Percentiles rank a stretch among this genome's conserved stretches.
Conservation (phyloP, 2,113 vertebrate species). For the Odontophorus gujanensis region DNA sequence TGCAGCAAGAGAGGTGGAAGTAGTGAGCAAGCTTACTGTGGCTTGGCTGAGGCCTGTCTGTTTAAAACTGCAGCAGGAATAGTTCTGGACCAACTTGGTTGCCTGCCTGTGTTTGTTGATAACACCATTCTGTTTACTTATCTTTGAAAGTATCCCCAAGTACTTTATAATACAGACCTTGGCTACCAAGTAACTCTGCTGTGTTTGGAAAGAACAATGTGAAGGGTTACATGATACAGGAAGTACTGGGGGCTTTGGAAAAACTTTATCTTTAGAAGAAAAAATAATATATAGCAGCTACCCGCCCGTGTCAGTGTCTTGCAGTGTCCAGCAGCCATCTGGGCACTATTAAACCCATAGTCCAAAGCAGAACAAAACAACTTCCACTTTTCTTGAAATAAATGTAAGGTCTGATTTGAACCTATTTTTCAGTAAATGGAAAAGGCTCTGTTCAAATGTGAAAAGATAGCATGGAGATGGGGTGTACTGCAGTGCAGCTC, state of each 20-base stretch:
- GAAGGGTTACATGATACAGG: not conserved
- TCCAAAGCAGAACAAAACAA: not conserved
- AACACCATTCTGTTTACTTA: not conserved
- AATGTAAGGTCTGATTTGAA: not conserved
- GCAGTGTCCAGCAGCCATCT: not conserved
- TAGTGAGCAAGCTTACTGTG: not conserved
- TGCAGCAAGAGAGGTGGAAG: not conserved
- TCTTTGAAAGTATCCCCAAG: not conserved
- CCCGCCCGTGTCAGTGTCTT: not conserved
- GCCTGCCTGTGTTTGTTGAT: not conserved
- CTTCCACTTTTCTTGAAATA: not conserved
- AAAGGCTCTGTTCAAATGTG: not conserved
- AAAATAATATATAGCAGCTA: not conserved
- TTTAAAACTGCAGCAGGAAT: not conserved
- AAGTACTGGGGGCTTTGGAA: not conserved
- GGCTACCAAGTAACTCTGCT: not conserved
- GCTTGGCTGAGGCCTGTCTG: not conserved
- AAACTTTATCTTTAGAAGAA: not conserved
- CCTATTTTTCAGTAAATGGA: not conserved
- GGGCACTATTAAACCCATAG: not conserved
- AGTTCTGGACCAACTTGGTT: not conserved
- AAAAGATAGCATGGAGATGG: fast-evolving
- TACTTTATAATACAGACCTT: not conserved
- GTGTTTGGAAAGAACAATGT: not conserved
- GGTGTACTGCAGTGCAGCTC: not conserved